These are phyloP conservation scores for Gryllus longicercus DNA, from an alignment of 2,888 invertebrate species.

Conservation along the genomic window DNA sequence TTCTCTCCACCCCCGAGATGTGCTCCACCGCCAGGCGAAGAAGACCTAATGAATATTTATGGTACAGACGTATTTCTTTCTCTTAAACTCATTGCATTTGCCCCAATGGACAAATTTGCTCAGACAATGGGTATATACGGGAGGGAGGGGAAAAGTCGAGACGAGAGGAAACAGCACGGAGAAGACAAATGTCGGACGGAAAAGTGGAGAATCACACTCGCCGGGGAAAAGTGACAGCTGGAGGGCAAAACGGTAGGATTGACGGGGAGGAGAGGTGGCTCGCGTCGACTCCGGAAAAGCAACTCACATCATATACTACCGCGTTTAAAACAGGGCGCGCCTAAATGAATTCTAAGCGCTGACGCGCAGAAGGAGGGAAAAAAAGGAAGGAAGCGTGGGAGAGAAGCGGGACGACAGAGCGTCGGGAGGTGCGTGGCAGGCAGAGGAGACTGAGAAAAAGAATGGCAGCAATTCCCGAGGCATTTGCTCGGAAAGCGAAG, in stretches of 20 bases:
- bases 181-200: too few species aligned
- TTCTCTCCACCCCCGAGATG: neutral
- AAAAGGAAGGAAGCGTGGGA: neutral
- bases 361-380: neutral
- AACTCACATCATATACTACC: constrained; percentile 11
- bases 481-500: too few species aligned
- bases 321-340: neutral
- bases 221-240: neutral
- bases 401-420: neutral
- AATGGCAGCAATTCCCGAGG: neutral
- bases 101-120: neutral
- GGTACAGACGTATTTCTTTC: constrained; percentile 24
- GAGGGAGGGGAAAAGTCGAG: neutral
- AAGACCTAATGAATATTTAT: constrained; percentile 31
- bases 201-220: too few species aligned
- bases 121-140: neutral
- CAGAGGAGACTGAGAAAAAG: constrained; percentile 25
- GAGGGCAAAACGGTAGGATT: neutral
- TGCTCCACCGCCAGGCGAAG: neutral
- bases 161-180: too few species aligned
- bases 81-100: neutral
- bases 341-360: neutral
- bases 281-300: neutral
- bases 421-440: neutral
- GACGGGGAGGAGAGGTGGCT: constrained; percentile 17